These are phyloP conservation scores for Trididemnum miniatum DNA, from an alignment of 23 tunicate genomes.

Conservation along the genomic window DNA sequence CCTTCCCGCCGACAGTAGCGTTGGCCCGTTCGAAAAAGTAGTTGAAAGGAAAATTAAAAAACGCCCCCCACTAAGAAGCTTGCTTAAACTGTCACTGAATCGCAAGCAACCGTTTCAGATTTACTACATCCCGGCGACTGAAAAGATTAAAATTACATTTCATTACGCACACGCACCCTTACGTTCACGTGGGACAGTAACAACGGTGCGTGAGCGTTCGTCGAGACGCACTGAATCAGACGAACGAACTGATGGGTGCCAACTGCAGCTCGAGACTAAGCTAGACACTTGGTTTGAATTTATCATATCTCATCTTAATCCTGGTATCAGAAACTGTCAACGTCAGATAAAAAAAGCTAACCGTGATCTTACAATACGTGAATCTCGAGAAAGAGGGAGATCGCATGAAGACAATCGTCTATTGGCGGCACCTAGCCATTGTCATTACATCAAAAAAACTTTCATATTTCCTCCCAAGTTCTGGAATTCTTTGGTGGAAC, in stretches of 20 bases:
- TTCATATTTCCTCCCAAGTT: slow-evolving; percentile 16
- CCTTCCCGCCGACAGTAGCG: slow-evolving; percentile 17
- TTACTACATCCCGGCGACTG: slow-evolving; percentile 58
- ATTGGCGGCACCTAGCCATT: not conserved
- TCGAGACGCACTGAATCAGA: not conserved
- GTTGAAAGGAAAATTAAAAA: slow-evolving; percentile 30
- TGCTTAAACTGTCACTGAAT: slow-evolving; percentile 45
- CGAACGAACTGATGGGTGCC: slow-evolving; percentile 30
- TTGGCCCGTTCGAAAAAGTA: slow-evolving; percentile 55
- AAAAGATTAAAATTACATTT: slow-evolving; percentile 79
- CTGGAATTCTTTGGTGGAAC: slow-evolving; percentile 32
- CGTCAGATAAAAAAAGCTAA: slow-evolving; percentile 5
- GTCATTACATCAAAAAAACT: slow-evolving; percentile 32
- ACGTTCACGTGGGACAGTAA: not conserved
- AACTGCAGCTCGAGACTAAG: slow-evolving; percentile 42
- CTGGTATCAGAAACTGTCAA: slow-evolving; percentile 14
- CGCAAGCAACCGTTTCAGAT: slow-evolving; percentile 46
- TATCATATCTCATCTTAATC: slow-evolving; percentile 14
- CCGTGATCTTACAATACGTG: not conserved
- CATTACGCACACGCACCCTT: slow-evolving; percentile 45
- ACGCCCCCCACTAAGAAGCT: slow-evolving; percentile 31
- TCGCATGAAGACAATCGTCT: slow-evolving; percentile 12
- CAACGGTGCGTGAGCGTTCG: not conserved
- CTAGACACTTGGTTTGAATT: slow-evolving; percentile 39
- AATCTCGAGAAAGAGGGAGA: not conserved